Evolutionary conservation across 2,888 invertebrate genomes (phyloP), one percentile per base, ranked within the genome.

Genomic region (Graphium colonna): DNA sequence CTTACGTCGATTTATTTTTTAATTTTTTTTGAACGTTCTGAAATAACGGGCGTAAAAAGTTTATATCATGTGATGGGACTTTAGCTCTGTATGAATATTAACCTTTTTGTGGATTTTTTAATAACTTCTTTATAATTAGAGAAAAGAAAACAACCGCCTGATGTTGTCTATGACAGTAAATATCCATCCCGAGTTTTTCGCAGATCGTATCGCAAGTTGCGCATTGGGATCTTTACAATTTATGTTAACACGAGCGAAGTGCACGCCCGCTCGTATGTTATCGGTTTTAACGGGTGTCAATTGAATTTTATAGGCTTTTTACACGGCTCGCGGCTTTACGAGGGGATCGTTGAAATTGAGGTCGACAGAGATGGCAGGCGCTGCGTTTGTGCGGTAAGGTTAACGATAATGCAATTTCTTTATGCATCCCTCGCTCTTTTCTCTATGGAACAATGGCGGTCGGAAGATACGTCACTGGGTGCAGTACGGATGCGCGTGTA

Each of bases 281-380:
- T 55, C 67, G 56, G 62, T 66, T 71, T 75, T 76, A 72, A 75
- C 72, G 68, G 74, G 68, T 79, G 80, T 80, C 82, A 81, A 83
- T 82, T 82, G 84, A 79, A 78, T 82, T 84, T 84, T 83, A 84
- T 79, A 71, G 75, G 69, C 70, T 66, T 79, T 82, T 82, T 79
- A 79, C 77, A 82, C 77, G 78, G 69, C 61, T 65, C 62, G 65
- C 74, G 75, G 59, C 57, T 84, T 84, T 83, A 85, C 82, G 84
- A 84, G 69, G 74, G 65, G 63, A 71, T 71, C 68, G 67, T 74
- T 71, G 69, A 73, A 79, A 79, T 79, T 77, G 79, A 77, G 65
- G 69, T 63, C 60, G 60, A 62, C 64, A 69, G 41, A 49, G 43
- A 55, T 47, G 46, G 18, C 31, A 21, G 43, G 1, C 54, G 54